These are phyloP conservation scores for Temnothorax ravouxi DNA, from an alignment of 2,888 invertebrate species.

Conservation along the genomic window DNA sequence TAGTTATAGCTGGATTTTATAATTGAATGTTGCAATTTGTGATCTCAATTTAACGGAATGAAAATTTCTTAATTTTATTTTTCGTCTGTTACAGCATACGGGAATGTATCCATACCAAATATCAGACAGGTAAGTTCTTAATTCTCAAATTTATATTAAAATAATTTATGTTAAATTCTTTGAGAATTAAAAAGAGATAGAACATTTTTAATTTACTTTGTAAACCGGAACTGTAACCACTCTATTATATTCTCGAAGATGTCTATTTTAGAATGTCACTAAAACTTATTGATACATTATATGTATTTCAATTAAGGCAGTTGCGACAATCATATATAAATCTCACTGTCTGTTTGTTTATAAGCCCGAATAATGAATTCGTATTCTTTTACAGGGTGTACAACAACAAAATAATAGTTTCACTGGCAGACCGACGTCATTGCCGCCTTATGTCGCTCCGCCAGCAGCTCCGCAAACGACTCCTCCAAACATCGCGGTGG, in stretches of 20 bases:
- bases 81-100: slow-evolving; percentile 85
- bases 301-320: not conserved
- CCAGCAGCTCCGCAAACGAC: slow-evolving; percentile 81
- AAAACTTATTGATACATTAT: not conserved
- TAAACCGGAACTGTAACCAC: not conserved
- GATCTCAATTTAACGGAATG: not conserved
- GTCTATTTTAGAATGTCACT: not conserved
- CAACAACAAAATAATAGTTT: slow-evolving; percentile 82
- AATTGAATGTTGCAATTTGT: slow-evolving; percentile 12
- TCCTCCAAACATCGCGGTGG: slow-evolving; percentile 78
- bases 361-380: slow-evolving; percentile 3
- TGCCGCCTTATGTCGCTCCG: slow-evolving; percentile 87
- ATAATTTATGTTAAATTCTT: not conserved
- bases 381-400: slow-evolving; percentile 69
- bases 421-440: slow-evolving; percentile 84
- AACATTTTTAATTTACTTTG: not conserved
- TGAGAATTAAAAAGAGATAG: not conserved
- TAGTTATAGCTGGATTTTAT: not conserved
- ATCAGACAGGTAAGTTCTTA: slow-evolving; percentile 82
- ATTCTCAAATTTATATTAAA: slow-evolving; percentile 9
- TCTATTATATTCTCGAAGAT: not conserved
- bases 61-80: slow-evolving; percentile 38
- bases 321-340: not conserved
- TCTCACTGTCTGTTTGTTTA: slow-evolving; percentile 30
- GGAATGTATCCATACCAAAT: slow-evolving; percentile 81